Base-by-base conservation (phyloP, 2,797 vertebrate genomes). In the Microctenopoma lineatum region DNA sequence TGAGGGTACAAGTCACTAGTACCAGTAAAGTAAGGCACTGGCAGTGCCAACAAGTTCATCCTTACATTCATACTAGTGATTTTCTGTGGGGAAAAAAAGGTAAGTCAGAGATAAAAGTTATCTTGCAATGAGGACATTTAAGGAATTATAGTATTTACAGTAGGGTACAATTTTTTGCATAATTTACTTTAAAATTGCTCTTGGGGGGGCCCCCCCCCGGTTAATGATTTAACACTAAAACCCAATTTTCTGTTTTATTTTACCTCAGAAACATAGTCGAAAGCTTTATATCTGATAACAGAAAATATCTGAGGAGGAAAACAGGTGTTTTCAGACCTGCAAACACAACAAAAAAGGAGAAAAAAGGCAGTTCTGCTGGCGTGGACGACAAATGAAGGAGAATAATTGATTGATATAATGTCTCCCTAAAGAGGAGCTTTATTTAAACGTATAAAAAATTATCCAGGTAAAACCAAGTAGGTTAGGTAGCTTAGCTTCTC, bases 181-280 rank as follows among this genome's bases (percentile, higher is more conserved):
- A 21, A 21, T 2, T 21, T 21, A 21, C 1, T 21, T 21, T 21
- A 21, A 21, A 21, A 1, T 21, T 21, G 21, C 21, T 21, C 1
- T 21, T 21, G 21, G n/a, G n/a, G n/a, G n/a, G n/a, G n/a, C n/a
- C n/a, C n/a, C 21, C 21, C 21, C 21, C 21, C 21, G 21, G 21
- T 21, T 21, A 21, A 21, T 21, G 21, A 21, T 21, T 21, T 21
- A 21, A 21, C 21, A 21, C 21, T 21, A 21, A 21, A 21, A 21
- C 21, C 21, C 21, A 21, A 21, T 21, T 21, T 21, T 21, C 21
- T 21, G 21, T 21, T 21, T 21, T 21, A 21, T 21, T 84, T 80
- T 81, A 93, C 93, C 91, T 95, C 94, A 81, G 86, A 92, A 3
- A 82, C 80, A 73, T 93, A 95, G 79, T 94, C 88, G 1, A 94